Evolutionary conservation across 2,888 invertebrate genomes (phyloP), one percentile per base, ranked within the genome.

Genomic region (Phania funesta): DNA sequence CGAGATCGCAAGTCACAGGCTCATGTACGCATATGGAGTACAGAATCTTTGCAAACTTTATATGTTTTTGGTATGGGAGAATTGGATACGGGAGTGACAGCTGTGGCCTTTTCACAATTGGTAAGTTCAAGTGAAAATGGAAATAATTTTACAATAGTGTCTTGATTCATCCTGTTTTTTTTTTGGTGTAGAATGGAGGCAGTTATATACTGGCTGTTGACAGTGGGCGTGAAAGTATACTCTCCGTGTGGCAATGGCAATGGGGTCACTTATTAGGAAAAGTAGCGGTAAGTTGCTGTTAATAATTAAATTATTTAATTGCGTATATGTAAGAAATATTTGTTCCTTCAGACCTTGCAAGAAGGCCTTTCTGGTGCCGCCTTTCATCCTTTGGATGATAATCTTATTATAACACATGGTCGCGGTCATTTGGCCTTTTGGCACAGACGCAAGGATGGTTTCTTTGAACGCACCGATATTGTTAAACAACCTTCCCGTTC

Each of bases 171-270:
- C 2, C 8, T 32, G 11, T 32, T 11, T 32, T 38, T 4, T 68
- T 13, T n/a, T 60, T 35, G 44, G 54, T 77, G 18, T 90, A 97
- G 97, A 97, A 97, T 87, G 96, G 96, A 1, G 98, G 97, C 16
- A 96, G 96, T 88, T 97, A 97, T 90, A 95, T 98, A 52, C 90
- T 98, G 85, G 97, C 96, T 0, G 95, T 98, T 32, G 98, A 98
- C 88, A 96, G 95, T 3, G 96, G 97, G 0, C 93, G 96, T 60
- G 97, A 97, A 90, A 96, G 97, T 88, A 96, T 97, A 83, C 92
- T 98, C 3, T 97, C 97, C 0, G 96, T 98, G 0, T 98, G 98
- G 98, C 97, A 98, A 87, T 98, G 98, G 98, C 96, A 97, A 87
- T 97, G 97, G 95, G 96, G 97, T 65, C 95, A 96, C 91, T 92